Evolutionary conservation across 2,797 vertebrate genomes (phyloP), one percentile per base, ranked within the genome.

Genomic region (Sebastes matsubarae): DNA sequence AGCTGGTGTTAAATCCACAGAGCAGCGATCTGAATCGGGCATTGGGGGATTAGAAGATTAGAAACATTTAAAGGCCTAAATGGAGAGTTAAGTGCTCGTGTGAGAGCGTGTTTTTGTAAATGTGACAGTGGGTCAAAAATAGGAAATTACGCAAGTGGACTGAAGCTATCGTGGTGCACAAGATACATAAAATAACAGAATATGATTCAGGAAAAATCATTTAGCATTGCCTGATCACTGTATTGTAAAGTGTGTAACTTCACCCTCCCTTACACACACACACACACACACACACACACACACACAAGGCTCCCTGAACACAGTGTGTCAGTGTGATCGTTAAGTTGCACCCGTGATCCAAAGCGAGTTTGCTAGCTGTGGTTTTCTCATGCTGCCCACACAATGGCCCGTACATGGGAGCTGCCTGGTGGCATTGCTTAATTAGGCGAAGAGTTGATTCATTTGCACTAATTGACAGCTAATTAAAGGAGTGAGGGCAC

Each of bases 401-500:
- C 97, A 98, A 98, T 97, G 94, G 96, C 87, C 93, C 81, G 95
- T 96, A 96, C 95, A 93, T 96, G 96, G 96, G 97, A 97, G 96
- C 97, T 97, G 97, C 97, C 97, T 96, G 96, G 96, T 94, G 96
- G 94, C 96, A 96, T 97, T 98, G 97, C 97, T 98, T 98, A 99
- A 99, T 99, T 98, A 98, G 97, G 97, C 97, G 95, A 97, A 96
- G 95, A 97, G 96, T 98, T 98, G 98, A 99, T 98, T 98, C 96
- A 96, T 98, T 97, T 97, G 97, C 96, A 94, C 97, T 98, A 98
- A 99, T 97, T 99, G 98, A 99, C 97, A 98, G 98, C 98, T 99
- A 99, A 99, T 99, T 99, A 98, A 95, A 95, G 95, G 96, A 95
- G 96, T 94, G 95, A 96, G 95, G 97, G 96, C 96, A 97, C 97